phyloP scores from a whole-genome alignment of 2,113 vertebrate species.

The Danio rerio region DNA sequence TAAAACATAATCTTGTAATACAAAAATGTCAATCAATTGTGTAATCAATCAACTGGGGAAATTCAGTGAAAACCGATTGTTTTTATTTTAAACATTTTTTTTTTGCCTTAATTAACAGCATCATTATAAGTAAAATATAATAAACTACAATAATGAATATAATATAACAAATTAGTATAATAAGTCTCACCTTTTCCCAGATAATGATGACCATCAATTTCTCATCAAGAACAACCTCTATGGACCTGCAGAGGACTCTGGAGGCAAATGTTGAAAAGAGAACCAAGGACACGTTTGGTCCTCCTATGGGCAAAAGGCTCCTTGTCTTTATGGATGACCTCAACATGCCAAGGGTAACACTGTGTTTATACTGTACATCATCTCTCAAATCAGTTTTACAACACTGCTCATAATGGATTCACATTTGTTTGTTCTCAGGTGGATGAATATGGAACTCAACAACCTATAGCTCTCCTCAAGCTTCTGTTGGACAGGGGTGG shows the following conservation, averaged over 20 bases:
- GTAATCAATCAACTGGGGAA: too few relatives aligned
- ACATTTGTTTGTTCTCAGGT: constrained; percentile 74
- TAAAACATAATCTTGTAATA: too few relatives aligned
- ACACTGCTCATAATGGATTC: not conserved
- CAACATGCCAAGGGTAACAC: constrained; percentile 92
- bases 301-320: constrained; percentile 90
- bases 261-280: constrained; percentile 94
- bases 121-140: too few relatives aligned
- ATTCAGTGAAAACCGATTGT: too few relatives aligned
- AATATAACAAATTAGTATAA: too few relatives aligned
- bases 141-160: too few relatives aligned
- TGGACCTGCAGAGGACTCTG: constrained; percentile 93
- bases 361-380: not conserved
- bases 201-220: constrained; percentile 87
- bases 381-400: not conserved
- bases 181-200: constrained; percentile 66
- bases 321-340: constrained; percentile 95
- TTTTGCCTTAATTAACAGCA: too few relatives aligned
- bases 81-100: too few relatives aligned
- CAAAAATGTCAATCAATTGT: too few relatives aligned
- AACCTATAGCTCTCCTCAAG: constrained; percentile 93
- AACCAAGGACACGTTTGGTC: constrained; percentile 90
- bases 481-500: constrained; percentile 89
- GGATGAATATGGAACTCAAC: constrained; percentile 94
- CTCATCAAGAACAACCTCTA: constrained; percentile 93